Evolutionary conservation across 2,888 invertebrate species (phyloP).

Genomic region (Aplocera efformata): DNA sequence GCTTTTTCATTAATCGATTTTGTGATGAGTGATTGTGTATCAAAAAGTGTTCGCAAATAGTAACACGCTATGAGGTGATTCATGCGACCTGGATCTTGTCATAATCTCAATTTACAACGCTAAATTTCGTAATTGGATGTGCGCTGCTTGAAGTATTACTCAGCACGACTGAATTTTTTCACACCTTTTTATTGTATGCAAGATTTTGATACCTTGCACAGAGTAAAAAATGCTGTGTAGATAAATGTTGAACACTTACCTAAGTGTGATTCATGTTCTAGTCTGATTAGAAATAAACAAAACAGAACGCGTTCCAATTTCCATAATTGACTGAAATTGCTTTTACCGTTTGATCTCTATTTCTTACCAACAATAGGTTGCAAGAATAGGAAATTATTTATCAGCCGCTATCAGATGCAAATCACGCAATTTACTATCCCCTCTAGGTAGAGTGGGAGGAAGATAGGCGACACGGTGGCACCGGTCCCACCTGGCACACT

Average conservation of each 20-base stretch:
- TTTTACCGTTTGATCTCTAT: constrained; percentile 35
- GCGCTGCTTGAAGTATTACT: constrained; percentile 20
- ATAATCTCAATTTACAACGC: constrained; percentile 59
- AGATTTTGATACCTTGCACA: no score
- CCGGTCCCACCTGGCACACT: constrained; percentile 59
- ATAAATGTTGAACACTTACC: no score
- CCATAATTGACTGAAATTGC: constrained; percentile 27
- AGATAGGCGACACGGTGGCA: constrained; percentile 32
- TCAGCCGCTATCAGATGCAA: constrained; percentile 70
- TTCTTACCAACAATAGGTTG: constrained; percentile 50
- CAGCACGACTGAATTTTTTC: constrained; percentile 10
- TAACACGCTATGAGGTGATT: constrained; percentile 55
- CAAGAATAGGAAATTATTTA: constrained; percentile 59
- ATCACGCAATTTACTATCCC: constrained; percentile 68
- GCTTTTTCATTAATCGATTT: constrained; percentile 34
- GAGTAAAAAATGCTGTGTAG: no score
- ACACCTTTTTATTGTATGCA: constrained; percentile 3
- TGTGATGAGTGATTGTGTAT: constrained; percentile 33
- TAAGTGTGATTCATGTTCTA: constrained; percentile 7
- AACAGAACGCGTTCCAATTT: constrained; percentile 18
- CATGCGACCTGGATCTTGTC: constrained; percentile 51
- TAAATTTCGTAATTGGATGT: constrained; percentile 51
- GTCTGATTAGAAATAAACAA: constrained; percentile 24
- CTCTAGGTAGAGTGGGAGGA: constrained; percentile 52
- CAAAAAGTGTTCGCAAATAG: constrained; percentile 36